Percentiles rank a stretch among this genome's conserved stretches.
Evolutionary conservation across 2,888 invertebrate genomes (phyloP).

Genomic region (Crepidodera aurea): DNA sequence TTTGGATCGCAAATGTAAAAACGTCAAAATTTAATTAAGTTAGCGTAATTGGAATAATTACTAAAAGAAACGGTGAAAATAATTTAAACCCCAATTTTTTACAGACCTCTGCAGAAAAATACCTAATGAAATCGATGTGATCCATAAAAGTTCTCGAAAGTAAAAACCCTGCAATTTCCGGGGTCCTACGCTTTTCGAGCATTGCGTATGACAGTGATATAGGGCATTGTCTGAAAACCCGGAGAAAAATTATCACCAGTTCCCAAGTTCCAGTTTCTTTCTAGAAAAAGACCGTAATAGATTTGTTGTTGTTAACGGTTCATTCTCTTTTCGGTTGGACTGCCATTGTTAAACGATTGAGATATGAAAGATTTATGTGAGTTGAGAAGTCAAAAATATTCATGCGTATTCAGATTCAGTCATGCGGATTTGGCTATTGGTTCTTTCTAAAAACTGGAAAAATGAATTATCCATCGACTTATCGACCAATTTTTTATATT

Average conservation of each 20-base stretch:
- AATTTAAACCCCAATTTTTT: background rate
- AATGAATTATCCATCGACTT: too few relatives aligned
- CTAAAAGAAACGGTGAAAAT: background rate
- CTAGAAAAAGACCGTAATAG: slow-evolving; percentile 41
- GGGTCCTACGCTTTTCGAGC: slow-evolving; percentile 24
- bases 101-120: background rate
- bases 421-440: too few relatives aligned
- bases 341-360: slow-evolving; percentile 34
- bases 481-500: too few relatives aligned
- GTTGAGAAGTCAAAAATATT: slow-evolving; percentile 17
- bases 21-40: too few relatives aligned
- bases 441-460: too few relatives aligned
- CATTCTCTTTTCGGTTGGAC: slow-evolving; percentile 32
- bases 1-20: too few relatives aligned
- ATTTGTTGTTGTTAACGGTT: slow-evolving; percentile 43
- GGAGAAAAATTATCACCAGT: slow-evolving; percentile 49
- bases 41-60: too few relatives aligned
- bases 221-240: slow-evolving; percentile 46
- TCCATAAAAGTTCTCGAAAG: slow-evolving; percentile 11
- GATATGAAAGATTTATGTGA: slow-evolving; percentile 39
- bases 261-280: slow-evolving; percentile 44
- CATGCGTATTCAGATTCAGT: too few relatives aligned
- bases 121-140: slow-evolving; percentile 14
- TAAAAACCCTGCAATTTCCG: slow-evolving; percentile 30
- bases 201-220: slow-evolving; percentile 52